A percentile compares a stretch with the other conserved stretches of the same genome.
Conservation (phyloP, 2,888 invertebrate genomes). For the Yponomeuta plumbellus region DNA sequence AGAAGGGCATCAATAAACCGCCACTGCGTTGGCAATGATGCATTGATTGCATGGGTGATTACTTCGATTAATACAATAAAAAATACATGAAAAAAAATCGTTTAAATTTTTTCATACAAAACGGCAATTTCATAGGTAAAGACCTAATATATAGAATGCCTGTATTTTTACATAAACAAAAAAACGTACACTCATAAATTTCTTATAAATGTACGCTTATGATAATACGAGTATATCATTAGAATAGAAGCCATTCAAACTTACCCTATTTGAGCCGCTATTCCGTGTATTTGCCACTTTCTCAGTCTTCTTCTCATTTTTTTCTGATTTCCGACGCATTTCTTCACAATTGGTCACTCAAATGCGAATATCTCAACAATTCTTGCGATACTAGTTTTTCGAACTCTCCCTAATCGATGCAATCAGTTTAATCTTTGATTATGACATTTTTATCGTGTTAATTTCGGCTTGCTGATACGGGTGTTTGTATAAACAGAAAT, state of each 20-base stretch:
- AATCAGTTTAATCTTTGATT: neutral
- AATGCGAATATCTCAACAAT: neutral
- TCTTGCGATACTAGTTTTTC: neutral
- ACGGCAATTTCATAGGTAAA: too few relatives aligned
- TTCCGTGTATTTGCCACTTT: neutral
- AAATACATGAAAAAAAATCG: too few relatives aligned
- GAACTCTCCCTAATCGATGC: neutral
- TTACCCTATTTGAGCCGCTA: neutral
- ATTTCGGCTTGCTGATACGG: neutral
- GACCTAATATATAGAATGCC: too few relatives aligned
- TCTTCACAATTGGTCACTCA: neutral
- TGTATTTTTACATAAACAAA: too few relatives aligned
- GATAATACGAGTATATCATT: too few relatives aligned
- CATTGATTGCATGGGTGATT: too few relatives aligned
- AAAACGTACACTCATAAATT: too few relatives aligned
- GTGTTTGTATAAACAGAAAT: neutral
- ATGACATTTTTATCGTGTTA: neutral
- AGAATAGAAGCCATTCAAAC: neutral
- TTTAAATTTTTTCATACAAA: too few relatives aligned
- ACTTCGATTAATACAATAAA: too few relatives aligned
- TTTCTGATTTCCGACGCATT: neutral
- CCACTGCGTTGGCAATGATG: too few relatives aligned
- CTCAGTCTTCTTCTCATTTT: neutral
- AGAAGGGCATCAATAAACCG: too few relatives aligned
- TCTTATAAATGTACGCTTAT: too few relatives aligned